phyloP scores from a whole-genome alignment of 2,888 invertebrate species.

The Nezara viridula region DNA sequence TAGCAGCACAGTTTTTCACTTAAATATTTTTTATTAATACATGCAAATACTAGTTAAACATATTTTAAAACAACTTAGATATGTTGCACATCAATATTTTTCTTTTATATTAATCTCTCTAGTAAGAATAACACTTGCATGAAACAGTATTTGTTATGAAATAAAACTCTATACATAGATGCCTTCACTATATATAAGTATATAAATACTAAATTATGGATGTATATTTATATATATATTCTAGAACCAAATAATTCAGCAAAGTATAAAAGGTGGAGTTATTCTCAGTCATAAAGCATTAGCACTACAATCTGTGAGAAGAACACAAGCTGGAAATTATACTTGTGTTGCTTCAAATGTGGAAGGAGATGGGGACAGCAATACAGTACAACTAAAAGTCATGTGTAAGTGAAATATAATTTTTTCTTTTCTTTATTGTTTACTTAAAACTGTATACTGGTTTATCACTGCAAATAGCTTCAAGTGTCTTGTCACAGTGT shows the following conservation, averaged over 20 bases:
- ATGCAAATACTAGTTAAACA: too few relatives aligned
- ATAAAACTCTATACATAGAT: background rate
- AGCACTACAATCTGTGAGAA: conserved; percentile 84
- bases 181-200: background rate
- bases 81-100: background rate
- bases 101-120: background rate
- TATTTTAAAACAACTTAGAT: background rate
- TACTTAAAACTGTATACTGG: too few relatives aligned
- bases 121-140: background rate
- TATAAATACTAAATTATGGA: background rate
- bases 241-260: conserved; percentile 74
- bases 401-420: conserved; percentile 87
- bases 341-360: conserved; percentile 92
- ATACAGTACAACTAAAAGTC: conserved; percentile 84
- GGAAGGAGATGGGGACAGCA: conserved; percentile 90
- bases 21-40: background rate
- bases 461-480: too few relatives aligned
- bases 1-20: background rate
- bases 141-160: background rate
- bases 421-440: too few relatives aligned
- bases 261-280: conserved; percentile 88
- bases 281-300: conserved; percentile 87
- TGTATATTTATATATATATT: conserved; percentile 18
- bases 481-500: too few relatives aligned
- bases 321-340: conserved; percentile 88